Percentiles rank a stretch among this genome's conserved stretches.
These are phyloP conservation scores for Phacellophora camtschatica DNA, from an alignment of 30 jellyfish, hydroid and myxozoan species.

Conservation along the genomic window DNA sequence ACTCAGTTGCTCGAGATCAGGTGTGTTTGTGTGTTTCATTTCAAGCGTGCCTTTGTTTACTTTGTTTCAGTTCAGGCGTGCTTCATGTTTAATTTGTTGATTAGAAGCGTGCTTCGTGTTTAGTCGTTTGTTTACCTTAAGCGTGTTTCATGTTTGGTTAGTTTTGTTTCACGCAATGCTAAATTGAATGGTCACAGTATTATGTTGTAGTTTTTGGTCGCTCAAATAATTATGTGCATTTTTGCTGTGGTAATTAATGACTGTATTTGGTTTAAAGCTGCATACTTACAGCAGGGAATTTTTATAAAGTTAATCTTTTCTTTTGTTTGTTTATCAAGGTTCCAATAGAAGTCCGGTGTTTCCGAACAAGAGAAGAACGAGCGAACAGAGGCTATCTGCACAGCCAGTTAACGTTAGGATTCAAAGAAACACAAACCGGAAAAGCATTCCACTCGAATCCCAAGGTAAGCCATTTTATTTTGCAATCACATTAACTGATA, in stretches of 20 bases:
- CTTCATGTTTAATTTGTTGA: no score
- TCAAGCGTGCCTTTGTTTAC: no score
- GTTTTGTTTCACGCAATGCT: no score
- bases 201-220: no score
- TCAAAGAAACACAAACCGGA: slow-evolving; percentile 6
- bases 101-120: no score
- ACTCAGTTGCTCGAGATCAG: slow-evolving; percentile 55
- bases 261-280: neutral
- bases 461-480: neutral
- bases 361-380: neutral
- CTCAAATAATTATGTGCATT: no score
- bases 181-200: no score
- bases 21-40: slow-evolving; percentile 74
- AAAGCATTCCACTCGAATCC: slow-evolving; percentile 21
- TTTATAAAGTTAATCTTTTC: neutral
- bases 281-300: neutral
- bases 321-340: neutral
- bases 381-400: slow-evolving; percentile 10
- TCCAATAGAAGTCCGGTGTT: neutral
- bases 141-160: no score
- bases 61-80: no score
- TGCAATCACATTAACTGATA: neutral
- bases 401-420: slow-evolving; percentile 32
- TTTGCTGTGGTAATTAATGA: no score
- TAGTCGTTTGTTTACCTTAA: no score